Conservation (phyloP, 2,113 vertebrate genomes). For the Halichoerus grypus region DNA sequence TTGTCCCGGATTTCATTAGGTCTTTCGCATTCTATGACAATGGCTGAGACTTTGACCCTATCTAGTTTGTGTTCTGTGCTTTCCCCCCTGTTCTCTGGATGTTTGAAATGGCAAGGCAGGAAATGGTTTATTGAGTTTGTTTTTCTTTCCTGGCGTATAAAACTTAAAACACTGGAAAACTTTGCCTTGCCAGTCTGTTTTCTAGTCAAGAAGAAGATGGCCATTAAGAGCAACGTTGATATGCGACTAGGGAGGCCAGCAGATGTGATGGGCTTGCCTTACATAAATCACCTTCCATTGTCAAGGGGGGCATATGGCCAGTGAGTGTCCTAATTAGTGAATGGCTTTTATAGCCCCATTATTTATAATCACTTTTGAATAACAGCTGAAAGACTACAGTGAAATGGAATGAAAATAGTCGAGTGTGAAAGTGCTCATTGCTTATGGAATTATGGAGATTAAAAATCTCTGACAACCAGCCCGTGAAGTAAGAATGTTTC, state of each 20-base stretch:
- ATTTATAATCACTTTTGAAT: constrained; percentile 87
- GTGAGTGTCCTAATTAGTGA: constrained; percentile 87
- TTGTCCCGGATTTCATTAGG: constrained; percentile 45
- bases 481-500: constrained; percentile 67
- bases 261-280: constrained; percentile 84
- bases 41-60: not conserved
- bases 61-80: not conserved
- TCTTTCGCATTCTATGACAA: constrained; percentile 19
- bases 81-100: constrained; percentile 41
- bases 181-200: constrained; percentile 44
- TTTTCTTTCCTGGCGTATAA: constrained; percentile 34
- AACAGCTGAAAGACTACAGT: constrained; percentile 84
- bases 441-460: constrained; percentile 80
- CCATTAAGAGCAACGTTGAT: constrained; percentile 74
- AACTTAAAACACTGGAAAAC: constrained; percentile 42
- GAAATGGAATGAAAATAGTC: constrained; percentile 74
- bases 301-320: constrained; percentile 87
- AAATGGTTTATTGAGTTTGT: not conserved
- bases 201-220: constrained; percentile 79
- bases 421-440: constrained; percentile 76
- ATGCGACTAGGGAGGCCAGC: constrained; percentile 80
- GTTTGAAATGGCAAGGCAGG: constrained; percentile 64
- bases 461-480: constrained; percentile 68
- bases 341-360: constrained; percentile 87
- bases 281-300: constrained; percentile 86